These are phyloP conservation scores for Drosophila seclusa DNA, from an alignment of 2,888 invertebrate genomes.

Conservation along the genomic window DNA sequence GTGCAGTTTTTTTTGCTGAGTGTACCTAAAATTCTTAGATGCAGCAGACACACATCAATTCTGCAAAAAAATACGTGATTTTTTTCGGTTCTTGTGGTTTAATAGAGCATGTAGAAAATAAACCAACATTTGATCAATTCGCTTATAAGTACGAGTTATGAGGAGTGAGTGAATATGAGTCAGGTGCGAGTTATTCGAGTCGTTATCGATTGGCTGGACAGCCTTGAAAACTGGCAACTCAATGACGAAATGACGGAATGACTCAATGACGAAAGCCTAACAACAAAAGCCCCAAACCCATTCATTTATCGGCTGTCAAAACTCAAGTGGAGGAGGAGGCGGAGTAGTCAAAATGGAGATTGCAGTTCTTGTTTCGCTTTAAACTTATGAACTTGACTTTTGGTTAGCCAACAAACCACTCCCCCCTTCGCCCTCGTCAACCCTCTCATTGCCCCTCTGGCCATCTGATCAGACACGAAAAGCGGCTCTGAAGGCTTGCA, in stretches of 20 bases:
- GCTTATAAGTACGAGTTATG: slow-evolving; percentile 37
- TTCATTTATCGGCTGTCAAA: slow-evolving; percentile 61
- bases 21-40: not conserved
- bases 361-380: slow-evolving; percentile 46
- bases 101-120: slow-evolving; percentile 64
- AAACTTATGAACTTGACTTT: slow-evolving; percentile 79
- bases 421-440: not conserved
- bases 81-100: slow-evolving; percentile 48
- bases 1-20: not conserved
- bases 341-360: slow-evolving; percentile 6
- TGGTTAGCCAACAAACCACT: slow-evolving; percentile 50
- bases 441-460: not conserved
- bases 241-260: slow-evolving; percentile 30
- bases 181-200: slow-evolving; percentile 34
- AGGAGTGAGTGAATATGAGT: slow-evolving; percentile 2
- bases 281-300: slow-evolving; percentile 34
- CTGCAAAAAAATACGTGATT: slow-evolving; percentile 61
- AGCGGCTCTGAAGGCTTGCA: slow-evolving; percentile 70
- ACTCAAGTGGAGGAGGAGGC: slow-evolving; percentile 18
- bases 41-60: slow-evolving; percentile 46
- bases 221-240: slow-evolving; percentile 52
- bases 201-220: slow-evolving; percentile 51
- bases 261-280: slow-evolving; percentile 42
- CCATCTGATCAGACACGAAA: slow-evolving; percentile 63
- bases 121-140: slow-evolving; percentile 67